Percentiles rank a stretch among this genome's conserved stretches.
Conservation (phyloP, 2,888 invertebrate genomes). For the Exocentrus adspersus region DNA sequence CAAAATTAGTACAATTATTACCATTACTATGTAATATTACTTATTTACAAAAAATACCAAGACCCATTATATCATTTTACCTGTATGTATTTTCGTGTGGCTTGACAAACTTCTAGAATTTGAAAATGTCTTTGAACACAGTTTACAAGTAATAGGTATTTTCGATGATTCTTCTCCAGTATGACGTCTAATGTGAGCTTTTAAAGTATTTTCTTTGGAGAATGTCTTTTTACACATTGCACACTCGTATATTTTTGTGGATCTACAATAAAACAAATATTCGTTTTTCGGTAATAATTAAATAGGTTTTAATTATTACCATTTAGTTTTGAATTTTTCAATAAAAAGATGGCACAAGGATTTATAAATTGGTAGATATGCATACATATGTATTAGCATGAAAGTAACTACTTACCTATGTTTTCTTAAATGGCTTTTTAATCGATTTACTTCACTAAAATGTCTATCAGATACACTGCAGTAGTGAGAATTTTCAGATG, state of each 20-base stretch:
- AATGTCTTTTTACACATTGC: conserved; percentile 53
- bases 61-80: conserved; percentile 24
- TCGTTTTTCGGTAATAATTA: background rate
- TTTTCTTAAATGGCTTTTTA: conserved; percentile 47
- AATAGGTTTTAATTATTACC: background rate
- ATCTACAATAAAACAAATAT: conserved; percentile 31
- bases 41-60: too few relatives aligned
- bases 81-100: conserved; percentile 54
- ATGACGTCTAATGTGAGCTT: conserved; percentile 52
- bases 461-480: conserved; percentile 49
- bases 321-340: too few relatives aligned
- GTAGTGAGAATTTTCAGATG: conserved; percentile 37
- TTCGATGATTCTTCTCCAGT: conserved; percentile 57
- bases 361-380: too few relatives aligned
- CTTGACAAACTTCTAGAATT: conserved; percentile 53
- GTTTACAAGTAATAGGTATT: conserved; percentile 49
- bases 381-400: too few relatives aligned
- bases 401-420: conserved; percentile 48
- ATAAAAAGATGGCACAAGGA: too few relatives aligned
- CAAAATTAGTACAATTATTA: too few relatives aligned
- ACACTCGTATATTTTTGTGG: conserved; percentile 48
- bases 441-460: conserved; percentile 40
- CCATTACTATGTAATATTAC: too few relatives aligned
- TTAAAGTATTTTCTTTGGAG: conserved; percentile 49
- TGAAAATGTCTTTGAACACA: conserved; percentile 52